phyloP scores from a whole-genome alignment of 2,888 invertebrate species.

The Physocephala rufipes region DNA sequence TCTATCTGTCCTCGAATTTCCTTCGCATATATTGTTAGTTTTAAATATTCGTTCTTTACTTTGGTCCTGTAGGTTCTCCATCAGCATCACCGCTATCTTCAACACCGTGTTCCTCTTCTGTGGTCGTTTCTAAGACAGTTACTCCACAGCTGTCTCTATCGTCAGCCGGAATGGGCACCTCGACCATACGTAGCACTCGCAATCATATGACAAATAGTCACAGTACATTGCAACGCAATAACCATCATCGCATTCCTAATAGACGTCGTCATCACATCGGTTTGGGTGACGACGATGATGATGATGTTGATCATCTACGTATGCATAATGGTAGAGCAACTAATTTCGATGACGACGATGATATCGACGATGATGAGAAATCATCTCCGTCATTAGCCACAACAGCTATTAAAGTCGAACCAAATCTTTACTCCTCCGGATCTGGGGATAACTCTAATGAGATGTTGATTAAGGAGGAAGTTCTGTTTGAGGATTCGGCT shows the following conservation, averaged over 20 bases:
- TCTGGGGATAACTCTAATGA: conserved; percentile 64
- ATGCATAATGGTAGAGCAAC: conserved; percentile 32
- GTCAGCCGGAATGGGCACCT: conserved; percentile 58
- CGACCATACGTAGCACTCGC: conserved; percentile 62
- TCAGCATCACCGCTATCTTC: conserved; percentile 58
- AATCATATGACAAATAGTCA: conserved; percentile 53
- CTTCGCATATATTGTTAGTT: not conserved
- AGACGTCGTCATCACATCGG: conserved; percentile 61
- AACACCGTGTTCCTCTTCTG: conserved; percentile 60
- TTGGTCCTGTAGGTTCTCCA: conserved; percentile 48
- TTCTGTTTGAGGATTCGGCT: conserved; percentile 62
- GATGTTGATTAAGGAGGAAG: conserved; percentile 64
- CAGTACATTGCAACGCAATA: conserved; percentile 51
- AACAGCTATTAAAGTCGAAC: conserved; percentile 63
- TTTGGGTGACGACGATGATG: conserved; percentile 59
- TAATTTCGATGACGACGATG: conserved; percentile 45
- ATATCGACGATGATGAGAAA: conserved; percentile 61
- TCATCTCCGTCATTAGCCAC: conserved; percentile 65
- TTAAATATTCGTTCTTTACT: not conserved
- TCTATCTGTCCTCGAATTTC: too few species aligned
- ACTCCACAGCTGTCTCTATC: conserved; percentile 57
- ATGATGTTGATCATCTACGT: conserved; percentile 45
- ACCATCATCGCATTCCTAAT: conserved; percentile 59
- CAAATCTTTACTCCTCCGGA: conserved; percentile 63
- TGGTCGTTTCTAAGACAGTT: conserved; percentile 52